Evolutionary conservation across 2,888 invertebrate genomes (phyloP).

Genomic region (Andrena hattorfiana): DNA sequence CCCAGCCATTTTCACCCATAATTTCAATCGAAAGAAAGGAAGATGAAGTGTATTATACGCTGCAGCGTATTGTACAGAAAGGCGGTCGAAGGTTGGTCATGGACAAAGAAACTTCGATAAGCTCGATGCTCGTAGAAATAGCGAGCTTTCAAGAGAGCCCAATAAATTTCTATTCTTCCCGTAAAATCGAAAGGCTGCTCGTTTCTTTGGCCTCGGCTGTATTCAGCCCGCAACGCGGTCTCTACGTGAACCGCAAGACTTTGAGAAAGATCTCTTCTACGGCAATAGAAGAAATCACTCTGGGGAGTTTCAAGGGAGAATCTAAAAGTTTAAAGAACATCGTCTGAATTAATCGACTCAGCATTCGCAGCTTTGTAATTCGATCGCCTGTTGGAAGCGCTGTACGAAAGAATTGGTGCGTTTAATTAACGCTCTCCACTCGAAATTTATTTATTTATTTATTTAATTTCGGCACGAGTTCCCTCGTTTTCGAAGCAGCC

Average conservation of each 20-base stretch:
- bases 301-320: neutral
- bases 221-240: slow-evolving; percentile 1
- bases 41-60: neutral
- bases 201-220: slow-evolving; percentile 6
- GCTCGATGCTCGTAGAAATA: slow-evolving; percentile 25
- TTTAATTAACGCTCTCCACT: slow-evolving; percentile 60
- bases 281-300: neutral
- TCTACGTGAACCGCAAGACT: neutral
- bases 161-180: slow-evolving; percentile 51
- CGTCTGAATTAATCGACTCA: neutral
- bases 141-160: slow-evolving; percentile 43
- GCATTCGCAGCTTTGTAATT: neutral
- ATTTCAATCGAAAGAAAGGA: slow-evolving; percentile 1
- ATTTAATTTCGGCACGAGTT: neutral
- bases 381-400: neutral
- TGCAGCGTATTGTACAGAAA: slow-evolving; percentile 9
- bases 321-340: too few species aligned
- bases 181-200: slow-evolving; percentile 10
- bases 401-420: slow-evolving; percentile 52
- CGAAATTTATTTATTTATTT: slow-evolving; percentile 24
- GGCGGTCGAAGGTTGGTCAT: slow-evolving; percentile 22
- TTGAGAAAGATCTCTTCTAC: neutral
- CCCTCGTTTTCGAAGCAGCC: neutral
- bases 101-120: slow-evolving; percentile 40
- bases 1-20: neutral